phyloP scores from a whole-genome alignment of 2,113 vertebrate species.

The Phrynosoma platyrhinos region DNA sequence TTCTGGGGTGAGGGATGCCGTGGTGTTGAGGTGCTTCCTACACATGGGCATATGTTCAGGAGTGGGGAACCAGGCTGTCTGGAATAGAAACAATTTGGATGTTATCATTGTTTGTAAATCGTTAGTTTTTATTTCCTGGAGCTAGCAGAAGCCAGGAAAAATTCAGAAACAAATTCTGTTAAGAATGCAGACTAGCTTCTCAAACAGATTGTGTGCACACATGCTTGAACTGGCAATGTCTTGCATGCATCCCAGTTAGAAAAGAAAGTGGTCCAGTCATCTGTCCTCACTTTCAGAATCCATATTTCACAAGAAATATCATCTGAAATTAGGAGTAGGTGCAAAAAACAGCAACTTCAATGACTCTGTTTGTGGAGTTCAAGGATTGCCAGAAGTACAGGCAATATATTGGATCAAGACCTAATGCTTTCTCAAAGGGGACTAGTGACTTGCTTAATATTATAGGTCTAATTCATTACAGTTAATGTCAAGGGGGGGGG shows the following conservation, averaged over 20 bases:
- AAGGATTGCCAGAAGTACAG: neutral
- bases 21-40: conserved; percentile 85
- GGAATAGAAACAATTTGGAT: neutral
- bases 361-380: neutral
- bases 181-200: too few species aligned
- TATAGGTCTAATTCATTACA: neutral
- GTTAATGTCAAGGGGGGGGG: neutral
- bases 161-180: neutral
- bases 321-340: neutral
- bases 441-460: neutral
- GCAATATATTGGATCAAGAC: neutral
- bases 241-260: neutral
- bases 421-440: neutral
- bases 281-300: neutral
- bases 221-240: neutral
- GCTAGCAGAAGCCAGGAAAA: neutral
- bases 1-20: conserved; percentile 55
- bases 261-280: neutral
- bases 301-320: too few species aligned
- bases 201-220: neutral
- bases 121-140: neutral
- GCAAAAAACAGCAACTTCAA: neutral
- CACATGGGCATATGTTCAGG: conserved; percentile 64
- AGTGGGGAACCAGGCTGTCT: conserved; percentile 60
- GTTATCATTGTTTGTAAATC: neutral